Evolutionary conservation across 1,140 invertebrate genomes (phyloP), one percentile per base, ranked within the genome.

Genomic region (Anadara kagoshimensis): DNA sequence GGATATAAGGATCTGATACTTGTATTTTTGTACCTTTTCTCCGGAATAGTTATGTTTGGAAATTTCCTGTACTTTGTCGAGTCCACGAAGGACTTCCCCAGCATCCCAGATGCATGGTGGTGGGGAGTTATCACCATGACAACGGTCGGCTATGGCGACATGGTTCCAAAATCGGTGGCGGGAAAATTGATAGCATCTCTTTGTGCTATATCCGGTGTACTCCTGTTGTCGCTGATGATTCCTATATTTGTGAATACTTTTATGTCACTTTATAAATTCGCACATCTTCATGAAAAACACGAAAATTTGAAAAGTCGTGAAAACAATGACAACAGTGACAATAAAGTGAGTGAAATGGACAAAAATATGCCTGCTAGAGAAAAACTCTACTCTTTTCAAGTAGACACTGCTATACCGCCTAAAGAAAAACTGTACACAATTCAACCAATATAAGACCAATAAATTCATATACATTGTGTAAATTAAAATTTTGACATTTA

Each of bases 51-150:
- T 4, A 49, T 84, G 3, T 84, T 84, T 65, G 73, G 70, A 20
- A 80, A 76, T 62, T 56, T 75, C 12, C 51, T 78, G 1, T 85
- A 76, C 62, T 83, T 78, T 68, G 76, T 71, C 11, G 83, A 84
- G 47, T 64, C 70, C 14, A 44, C 70, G 8, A 66, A 51, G 0
- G 51, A 57, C 8, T 78, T 85, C 58, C 20, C 54, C 10, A 97
- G 95, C 90, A 98, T 98, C 91, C 96, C 97, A 11, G 90, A 96
- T 66, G 96, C 96, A 10, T 91, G 98, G 70, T 98, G 97, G 97
- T 98, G 96, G 96, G 96, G 96, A n/a, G 90, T 98, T 86, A 96
- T 98, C 74, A 98, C 97, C 53, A 98, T 98, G 96, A 98, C 97
- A 75, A 98, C 97, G 0, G 97, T 98, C 29, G 97, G 97, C 22